Evolutionary conservation across 2,888 invertebrate species (phyloP).

Genomic region (Lasioglossum calceatum): DNA sequence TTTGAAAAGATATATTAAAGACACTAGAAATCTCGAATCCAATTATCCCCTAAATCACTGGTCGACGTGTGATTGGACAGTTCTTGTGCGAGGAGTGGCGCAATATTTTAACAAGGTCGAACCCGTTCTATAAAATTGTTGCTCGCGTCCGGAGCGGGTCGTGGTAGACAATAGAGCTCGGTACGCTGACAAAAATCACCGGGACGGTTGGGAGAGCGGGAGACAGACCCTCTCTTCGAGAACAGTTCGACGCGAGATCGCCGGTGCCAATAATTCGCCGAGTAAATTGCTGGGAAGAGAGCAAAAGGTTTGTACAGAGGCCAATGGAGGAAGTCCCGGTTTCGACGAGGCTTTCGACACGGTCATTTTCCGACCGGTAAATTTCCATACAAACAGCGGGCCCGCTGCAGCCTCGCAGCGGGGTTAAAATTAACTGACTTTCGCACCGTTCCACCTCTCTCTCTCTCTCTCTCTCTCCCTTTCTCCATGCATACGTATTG

Average conservation of each 20-base stretch:
- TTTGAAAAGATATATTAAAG: too few species aligned
- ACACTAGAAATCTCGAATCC: neutral
- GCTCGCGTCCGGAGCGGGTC: neutral
- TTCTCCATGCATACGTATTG: constrained; percentile 47
- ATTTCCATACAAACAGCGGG: constrained; percentile 76
- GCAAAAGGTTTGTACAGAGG: constrained; percentile 31
- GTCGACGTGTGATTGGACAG: neutral
- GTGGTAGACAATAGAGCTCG: neutral
- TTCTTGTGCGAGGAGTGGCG: neutral
- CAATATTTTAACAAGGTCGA: neutral
- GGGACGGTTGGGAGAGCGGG: constrained; percentile 18
- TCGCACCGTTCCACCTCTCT: constrained; percentile 43
- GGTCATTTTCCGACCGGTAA: constrained; percentile 79
- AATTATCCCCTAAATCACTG: neutral
- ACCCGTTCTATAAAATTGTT: constrained; percentile 1
- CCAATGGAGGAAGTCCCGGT: constrained; percentile 60
- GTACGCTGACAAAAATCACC: neutral
- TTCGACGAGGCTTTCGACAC: constrained; percentile 73
- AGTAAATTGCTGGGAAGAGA: constrained; percentile 61
- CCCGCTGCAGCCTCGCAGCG: constrained; percentile 45
- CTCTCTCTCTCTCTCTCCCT: constrained; percentile 15
- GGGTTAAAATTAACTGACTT: constrained; percentile 69
- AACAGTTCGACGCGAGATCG: constrained; percentile 40
- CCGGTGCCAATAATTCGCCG: constrained; percentile 58
- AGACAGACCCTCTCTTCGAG: neutral